Percentiles rank a stretch among this genome's conserved stretches.
Evolutionary conservation across 2,113 vertebrate species (phyloP).

Genomic region (Amazona vittata): DNA sequence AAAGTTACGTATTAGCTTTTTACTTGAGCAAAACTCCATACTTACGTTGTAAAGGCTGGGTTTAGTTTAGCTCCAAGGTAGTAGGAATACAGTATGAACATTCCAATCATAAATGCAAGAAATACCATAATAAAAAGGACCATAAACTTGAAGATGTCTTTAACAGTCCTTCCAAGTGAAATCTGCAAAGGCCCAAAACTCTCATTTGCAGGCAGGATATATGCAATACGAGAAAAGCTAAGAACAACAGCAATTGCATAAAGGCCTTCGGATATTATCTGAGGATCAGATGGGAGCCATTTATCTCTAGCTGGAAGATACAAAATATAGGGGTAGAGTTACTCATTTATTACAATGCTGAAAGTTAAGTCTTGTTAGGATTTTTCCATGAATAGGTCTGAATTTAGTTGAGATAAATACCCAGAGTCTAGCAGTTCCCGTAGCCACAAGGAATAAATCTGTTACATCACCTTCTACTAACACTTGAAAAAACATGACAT

Average conservation of each 20-base stretch:
- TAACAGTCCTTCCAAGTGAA: conserved; percentile 89
- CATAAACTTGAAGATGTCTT: conserved; percentile 95
- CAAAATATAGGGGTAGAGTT: not conserved
- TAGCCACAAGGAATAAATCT: not conserved
- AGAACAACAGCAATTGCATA: conserved; percentile 90
- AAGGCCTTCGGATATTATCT: conserved; percentile 91
- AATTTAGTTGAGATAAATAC: not conserved
- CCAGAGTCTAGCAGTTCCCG: not conserved
- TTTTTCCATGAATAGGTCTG: not conserved
- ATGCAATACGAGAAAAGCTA: conserved; percentile 89
- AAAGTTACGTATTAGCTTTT: not conserved
- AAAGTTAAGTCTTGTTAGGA: not conserved
- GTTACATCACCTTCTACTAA: not conserved
- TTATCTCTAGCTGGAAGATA: conserved; percentile 86
- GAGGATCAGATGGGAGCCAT: conserved; percentile 91
- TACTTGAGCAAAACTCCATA: conserved; percentile 4
- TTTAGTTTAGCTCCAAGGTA: conserved; percentile 91
- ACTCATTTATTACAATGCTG: not conserved
- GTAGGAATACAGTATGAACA: conserved; percentile 93
- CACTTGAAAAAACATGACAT: not conserved
- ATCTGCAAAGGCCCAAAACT: conserved; percentile 92
- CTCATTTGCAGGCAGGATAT: conserved; percentile 91
- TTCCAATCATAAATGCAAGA: conserved; percentile 92
- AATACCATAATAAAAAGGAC: conserved; percentile 94
- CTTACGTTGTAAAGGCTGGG: conserved; percentile 91